Base-by-base conservation (phyloP, 2,113 vertebrate species). In the Tapirus terrestris region DNA sequence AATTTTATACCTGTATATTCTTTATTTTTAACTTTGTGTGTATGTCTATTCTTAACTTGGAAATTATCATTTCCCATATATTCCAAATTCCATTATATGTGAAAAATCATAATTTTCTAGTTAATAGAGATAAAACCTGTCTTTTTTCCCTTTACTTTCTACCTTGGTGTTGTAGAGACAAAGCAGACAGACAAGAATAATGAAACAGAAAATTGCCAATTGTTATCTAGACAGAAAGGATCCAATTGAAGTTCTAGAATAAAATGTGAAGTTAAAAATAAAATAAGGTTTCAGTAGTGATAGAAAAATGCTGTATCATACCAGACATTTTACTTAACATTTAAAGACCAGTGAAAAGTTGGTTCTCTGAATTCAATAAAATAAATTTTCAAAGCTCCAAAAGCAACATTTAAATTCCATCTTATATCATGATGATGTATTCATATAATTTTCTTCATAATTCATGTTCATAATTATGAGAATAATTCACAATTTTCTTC, bases 11-110 rank as follows among this genome's bases (percentile, higher is more conserved):
- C 60, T 94, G 17, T 17, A 45, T 20, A n/a, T 94, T 91, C 14
- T 94, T 96, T 95, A 96, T 93, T 96, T 96, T 96, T 95, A 84
- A 98, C 72, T 96, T 2, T n/a, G 21, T 25, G n/a, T 29, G 21
- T 10, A 20, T 87, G 51, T 60, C 39, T 75, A 17, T 72, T 80
- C 33, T 83, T 53, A 72, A 86, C 12, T 63, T 60, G 17, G 20
- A 76, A 60, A n/a, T 23, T 20, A 25, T 39, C n/a, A 43, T 79
- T 36, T 89, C 51, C 8, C 27, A 6, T 65, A 12, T 81, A 75
- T 58, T 63, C 10, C 2, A 33, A 8, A 25, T 14, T 56, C 5
- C 5, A 53, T 39, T 76, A 20, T 76, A 20, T n/a, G n/a, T 61
- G 70, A 33, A 27, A 65, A 81, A 90, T 83, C 51, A 61, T 90